Evolutionary conservation across 1,140 invertebrate genomes (phyloP).

Genomic region (Trichoplusia ni): DNA sequence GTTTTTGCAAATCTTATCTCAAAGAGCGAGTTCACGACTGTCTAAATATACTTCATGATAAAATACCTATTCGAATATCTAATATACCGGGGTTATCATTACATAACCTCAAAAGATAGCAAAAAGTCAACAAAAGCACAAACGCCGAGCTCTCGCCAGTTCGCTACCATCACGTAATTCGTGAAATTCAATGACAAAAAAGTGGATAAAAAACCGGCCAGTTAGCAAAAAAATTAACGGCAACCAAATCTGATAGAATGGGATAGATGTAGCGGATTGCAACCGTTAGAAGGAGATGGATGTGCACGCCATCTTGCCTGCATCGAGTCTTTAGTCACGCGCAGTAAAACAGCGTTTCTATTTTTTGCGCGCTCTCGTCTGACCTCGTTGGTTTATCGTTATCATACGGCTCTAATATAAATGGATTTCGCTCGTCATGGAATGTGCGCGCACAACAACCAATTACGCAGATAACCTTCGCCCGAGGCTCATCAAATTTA

Average conservation of each 20-base stretch:
- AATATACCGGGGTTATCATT: conserved; percentile 37
- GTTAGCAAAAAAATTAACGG: conserved; percentile 72
- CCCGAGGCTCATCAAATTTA: conserved; percentile 52
- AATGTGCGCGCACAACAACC: conserved; percentile 56
- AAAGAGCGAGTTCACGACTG: conserved; percentile 3
- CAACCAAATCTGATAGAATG: conserved; percentile 58
- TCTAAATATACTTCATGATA: conserved; percentile 20
- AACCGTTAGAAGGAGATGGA: conserved; percentile 55
- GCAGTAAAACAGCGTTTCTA: conserved; percentile 75
- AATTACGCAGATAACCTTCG: conserved; percentile 74
- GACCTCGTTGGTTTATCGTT: conserved; percentile 80
- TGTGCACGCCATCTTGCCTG: conserved; percentile 69
- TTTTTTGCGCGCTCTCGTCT: conserved; percentile 77
- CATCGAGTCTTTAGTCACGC: conserved; percentile 77
- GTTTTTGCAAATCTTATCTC: conserved; percentile 23
- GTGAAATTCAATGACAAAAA: conserved; percentile 69
- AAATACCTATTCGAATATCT: conserved; percentile 26
- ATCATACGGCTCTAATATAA: conserved; percentile 76
- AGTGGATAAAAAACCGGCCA: conserved; percentile 57
- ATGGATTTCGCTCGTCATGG: conserved; percentile 68
- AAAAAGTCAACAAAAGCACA: conserved; percentile 40
- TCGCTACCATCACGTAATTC: conserved; percentile 68
- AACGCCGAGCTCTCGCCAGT: conserved; percentile 37
- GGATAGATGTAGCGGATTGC: conserved; percentile 42
- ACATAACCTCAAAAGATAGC: conserved; percentile 41